phyloP scores from a whole-genome alignment of 2,888 invertebrate species.

The Drosophila anceps region DNA sequence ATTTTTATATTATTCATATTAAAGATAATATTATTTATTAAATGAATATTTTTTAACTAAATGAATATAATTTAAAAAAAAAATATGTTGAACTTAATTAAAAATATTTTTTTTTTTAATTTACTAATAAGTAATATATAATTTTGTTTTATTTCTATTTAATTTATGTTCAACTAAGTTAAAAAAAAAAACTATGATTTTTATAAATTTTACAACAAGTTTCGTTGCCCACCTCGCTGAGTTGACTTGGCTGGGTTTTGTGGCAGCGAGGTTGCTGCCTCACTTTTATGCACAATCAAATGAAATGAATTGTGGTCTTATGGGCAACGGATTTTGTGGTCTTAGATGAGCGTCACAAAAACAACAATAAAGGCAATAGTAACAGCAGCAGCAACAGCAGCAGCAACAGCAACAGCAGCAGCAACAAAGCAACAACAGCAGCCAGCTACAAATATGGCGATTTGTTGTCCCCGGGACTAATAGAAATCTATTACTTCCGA shows the following conservation, averaged over 20 bases:
- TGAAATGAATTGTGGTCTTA: constrained; percentile 64
- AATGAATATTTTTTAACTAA: no score
- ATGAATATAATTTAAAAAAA: no score
- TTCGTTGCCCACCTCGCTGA: constrained; percentile 14
- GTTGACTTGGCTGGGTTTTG: constrained; percentile 20
- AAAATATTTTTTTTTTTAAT: no score
- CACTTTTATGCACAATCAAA: constrained; percentile 60
- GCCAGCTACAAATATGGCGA: constrained; percentile 42
- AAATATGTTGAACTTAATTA: no score
- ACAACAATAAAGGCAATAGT: constrained; percentile 19
- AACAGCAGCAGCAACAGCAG: background rate
- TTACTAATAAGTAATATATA: no score
- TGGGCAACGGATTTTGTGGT: constrained; percentile 62
- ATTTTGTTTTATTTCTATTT: no score
- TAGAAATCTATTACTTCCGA: constrained; percentile 75
- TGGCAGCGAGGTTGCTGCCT: constrained; percentile 36
- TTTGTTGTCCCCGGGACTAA: constrained; percentile 60
- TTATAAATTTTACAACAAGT: background rate
- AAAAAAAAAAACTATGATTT: no score
- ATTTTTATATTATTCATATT: no score
- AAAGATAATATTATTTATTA: no score
- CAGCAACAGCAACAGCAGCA: constrained; percentile 27
- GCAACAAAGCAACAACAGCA: constrained; percentile 17
- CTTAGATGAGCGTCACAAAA: constrained; percentile 47
- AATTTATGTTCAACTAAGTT: no score